Evolutionary conservation across 2,113 vertebrate genomes (phyloP).

Genomic region (Empidonax alnorum): DNA sequence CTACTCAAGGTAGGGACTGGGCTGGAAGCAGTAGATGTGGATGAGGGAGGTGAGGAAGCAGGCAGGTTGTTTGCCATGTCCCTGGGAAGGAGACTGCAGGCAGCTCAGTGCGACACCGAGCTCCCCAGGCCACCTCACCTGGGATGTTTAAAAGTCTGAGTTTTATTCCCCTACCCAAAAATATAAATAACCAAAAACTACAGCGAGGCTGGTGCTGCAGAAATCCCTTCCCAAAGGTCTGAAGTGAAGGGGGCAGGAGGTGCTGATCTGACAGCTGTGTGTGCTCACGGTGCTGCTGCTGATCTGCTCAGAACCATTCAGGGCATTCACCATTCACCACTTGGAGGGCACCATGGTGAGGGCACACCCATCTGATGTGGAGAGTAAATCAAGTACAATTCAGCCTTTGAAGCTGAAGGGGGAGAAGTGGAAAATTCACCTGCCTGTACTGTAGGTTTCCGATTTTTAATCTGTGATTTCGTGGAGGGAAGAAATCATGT

Average conservation of each 20-base stretch:
- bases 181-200: neutral
- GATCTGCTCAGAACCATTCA: neutral
- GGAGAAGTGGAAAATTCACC: neutral
- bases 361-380: neutral
- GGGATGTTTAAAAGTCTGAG: accelerated
- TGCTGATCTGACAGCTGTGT: neutral
- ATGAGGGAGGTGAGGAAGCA: neutral
- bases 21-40: neutral
- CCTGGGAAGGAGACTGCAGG: neutral
- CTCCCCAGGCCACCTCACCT: neutral
- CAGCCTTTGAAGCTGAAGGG: neutral
- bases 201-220: neutral
- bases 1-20: neutral
- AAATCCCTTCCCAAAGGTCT: neutral
- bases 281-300: neutral
- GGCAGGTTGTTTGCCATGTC: neutral
- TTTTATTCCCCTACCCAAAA: neutral
- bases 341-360: neutral
- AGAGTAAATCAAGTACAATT: neutral
- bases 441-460: neutral
- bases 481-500: neutral
- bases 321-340: neutral
- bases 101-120: neutral
- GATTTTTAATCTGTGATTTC: constrained; percentile 3
- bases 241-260: neutral